These are phyloP conservation scores for Oryzias sinensis DNA, from an alignment of 2,797 vertebrate genomes.

Conservation along the genomic window DNA sequence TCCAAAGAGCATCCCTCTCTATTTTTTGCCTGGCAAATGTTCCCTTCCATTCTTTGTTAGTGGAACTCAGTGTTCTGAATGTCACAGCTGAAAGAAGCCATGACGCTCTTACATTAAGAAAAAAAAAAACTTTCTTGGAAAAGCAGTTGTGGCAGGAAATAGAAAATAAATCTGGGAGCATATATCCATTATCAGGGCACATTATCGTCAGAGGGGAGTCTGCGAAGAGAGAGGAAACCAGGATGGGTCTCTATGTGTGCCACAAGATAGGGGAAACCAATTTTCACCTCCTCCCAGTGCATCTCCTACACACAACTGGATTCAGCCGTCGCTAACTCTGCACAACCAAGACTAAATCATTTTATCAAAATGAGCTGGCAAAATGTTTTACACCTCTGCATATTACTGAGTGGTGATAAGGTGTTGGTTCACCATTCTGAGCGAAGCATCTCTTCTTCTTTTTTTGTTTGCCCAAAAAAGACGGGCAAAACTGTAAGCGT, in stretches of 20 bases:
- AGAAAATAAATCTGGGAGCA: constrained; percentile 80
- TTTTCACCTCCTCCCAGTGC: constrained; percentile 70
- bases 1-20: constrained; percentile 34
- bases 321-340: constrained; percentile 65
- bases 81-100: constrained; percentile 56
- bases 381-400: constrained; percentile 81
- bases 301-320: constrained; percentile 61
- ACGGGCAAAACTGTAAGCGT: constrained; percentile 46
- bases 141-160: constrained; percentile 70
- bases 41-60: constrained; percentile 23
- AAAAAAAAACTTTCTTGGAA: constrained; percentile 64
- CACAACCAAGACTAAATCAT: constrained; percentile 67
- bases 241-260: constrained; percentile 68
- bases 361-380: constrained; percentile 79
- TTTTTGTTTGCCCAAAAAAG: constrained; percentile 47
- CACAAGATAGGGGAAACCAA: constrained; percentile 77
- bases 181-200: constrained; percentile 74
- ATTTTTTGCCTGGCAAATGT: constrained; percentile 41
- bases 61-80: constrained; percentile 45
- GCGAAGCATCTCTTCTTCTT: constrained; percentile 45
- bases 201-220: constrained; percentile 68
- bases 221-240: constrained; percentile 59
- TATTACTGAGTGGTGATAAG: constrained; percentile 74
- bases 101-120: constrained; percentile 54
- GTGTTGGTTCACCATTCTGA: constrained; percentile 54